A percentile compares a stretch with the other conserved stretches of the same genome.
Evolutionary conservation across 2,888 invertebrate species (phyloP).

Genomic region (Mellilla xanthometata): DNA sequence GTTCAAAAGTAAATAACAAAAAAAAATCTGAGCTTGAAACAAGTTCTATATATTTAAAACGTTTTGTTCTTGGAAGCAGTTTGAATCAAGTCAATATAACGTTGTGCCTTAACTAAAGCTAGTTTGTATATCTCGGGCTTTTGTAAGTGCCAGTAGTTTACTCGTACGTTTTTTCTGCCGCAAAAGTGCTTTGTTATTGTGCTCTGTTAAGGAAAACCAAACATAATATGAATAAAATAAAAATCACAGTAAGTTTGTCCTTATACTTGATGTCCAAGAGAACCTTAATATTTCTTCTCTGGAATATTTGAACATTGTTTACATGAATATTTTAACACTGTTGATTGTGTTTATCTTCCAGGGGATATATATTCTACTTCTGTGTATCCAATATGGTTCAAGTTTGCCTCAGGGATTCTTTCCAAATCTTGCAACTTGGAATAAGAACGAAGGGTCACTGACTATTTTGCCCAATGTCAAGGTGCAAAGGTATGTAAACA

Average conservation of each 20-base stretch:
- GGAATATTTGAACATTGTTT: no score
- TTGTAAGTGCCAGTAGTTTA: neutral
- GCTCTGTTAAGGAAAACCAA: neutral
- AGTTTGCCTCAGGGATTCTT: conserved; percentile 17
- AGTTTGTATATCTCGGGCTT: no score
- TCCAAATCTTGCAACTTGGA: conserved; percentile 7
- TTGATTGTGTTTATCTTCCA: conserved; percentile 3
- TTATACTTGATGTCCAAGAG: no score
- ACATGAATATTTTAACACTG: no score
- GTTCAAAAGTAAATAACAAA: no score
- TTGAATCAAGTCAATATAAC: no score
- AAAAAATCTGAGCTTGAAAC: no score
- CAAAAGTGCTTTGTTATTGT: conserved; percentile 4
- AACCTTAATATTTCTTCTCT: neutral
- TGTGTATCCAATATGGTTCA: neutral
- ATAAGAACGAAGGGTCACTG: conserved; percentile 2
- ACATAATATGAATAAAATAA: neutral
- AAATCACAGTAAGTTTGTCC: conserved; percentile 8
- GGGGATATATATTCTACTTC: neutral
- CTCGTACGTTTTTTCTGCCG: neutral
- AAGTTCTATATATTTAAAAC: no score
- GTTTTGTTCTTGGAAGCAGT: no score
- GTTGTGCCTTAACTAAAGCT: no score
- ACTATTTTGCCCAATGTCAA: conserved; percentile 3
- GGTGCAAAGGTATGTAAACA: conserved; percentile 6